Percentiles rank a stretch among this genome's conserved stretches.
Conservation (phyloP, 2,888 invertebrate species). For the Galeopsomyia nigrocyanea region DNA sequence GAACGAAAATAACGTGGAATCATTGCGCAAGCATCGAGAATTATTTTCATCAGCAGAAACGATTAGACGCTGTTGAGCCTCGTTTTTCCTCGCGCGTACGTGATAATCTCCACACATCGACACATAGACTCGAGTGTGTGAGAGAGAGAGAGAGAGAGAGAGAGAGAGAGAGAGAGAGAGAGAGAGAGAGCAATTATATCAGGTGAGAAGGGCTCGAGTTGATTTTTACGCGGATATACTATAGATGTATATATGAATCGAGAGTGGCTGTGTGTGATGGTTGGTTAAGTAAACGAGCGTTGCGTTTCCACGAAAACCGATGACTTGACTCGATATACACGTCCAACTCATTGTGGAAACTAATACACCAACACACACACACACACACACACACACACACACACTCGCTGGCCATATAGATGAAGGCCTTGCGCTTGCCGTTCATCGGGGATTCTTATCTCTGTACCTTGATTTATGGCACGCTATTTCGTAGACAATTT, state of each 20-base stretch:
- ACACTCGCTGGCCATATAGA: background rate
- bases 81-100: slow-evolving; percentile 7
- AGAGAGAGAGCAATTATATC: slow-evolving; percentile 16
- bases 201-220: slow-evolving; percentile 22
- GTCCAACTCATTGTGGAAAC: slow-evolving; percentile 38
- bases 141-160: too few relatives aligned
- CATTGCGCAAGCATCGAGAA: slow-evolving; percentile 13
- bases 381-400: too few relatives aligned
- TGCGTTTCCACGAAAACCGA: slow-evolving; percentile 35
- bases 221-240: slow-evolving; percentile 30
- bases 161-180: too few relatives aligned
- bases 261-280: slow-evolving; percentile 6
- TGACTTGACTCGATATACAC: slow-evolving; percentile 32
- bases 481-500: slow-evolving; percentile 33
- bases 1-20: background rate
- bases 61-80: slow-evolving; percentile 10
- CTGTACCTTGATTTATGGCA: slow-evolving; percentile 35
- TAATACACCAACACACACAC: slow-evolving; percentile 12
- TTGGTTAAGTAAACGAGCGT: slow-evolving; percentile 7
- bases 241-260: background rate
- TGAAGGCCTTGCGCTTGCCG: slow-evolving; percentile 19
- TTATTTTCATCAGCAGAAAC: slow-evolving; percentile 19
- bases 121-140: too few relatives aligned
- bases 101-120: background rate
- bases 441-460: slow-evolving; percentile 39